Base-by-base conservation (phyloP, 37 sponge, comb jelly and placozoan species). In the Chondrosia reniformis region DNA sequence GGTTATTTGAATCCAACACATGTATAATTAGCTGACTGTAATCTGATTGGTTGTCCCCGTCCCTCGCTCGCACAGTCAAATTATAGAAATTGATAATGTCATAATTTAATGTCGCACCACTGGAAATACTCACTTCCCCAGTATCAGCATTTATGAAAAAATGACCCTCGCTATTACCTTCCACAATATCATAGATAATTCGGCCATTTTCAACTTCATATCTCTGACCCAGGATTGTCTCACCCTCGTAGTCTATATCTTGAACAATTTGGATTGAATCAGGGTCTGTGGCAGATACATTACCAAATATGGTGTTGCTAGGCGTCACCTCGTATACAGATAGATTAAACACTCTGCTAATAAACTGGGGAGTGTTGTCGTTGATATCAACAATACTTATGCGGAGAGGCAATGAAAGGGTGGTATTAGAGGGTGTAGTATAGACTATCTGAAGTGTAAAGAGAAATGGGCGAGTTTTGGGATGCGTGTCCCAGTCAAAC, bases 201-300 rank as follows among this genome's bases (percentile, higher is more conserved):
- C 83, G 49, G 1, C 93, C 93, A 67, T 85, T 85, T 3, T 58
- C 78, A 15, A 88, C 77, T 0, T 74, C 67, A 56, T 88, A 92
- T 1, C 8, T 37, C 5, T 76, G n/a, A 2, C 40, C 61, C 13
- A 30, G 59, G 1, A 85, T 28, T 21, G 33, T 64, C 22, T 67
- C 55, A 19, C 32, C 37, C 6, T 63, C 63, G 1, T 81, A 81
- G 17, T 75, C 83, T 8, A 80, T 22, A 3, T 38, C 38, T 19
- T 69, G 55, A 43, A 76, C 54, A 2, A 4, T 21, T 17, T 41
- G 30, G n/a, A 85, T 78, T 12, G 61, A 72, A 61, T 90, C 86
- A 25, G 80, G 73, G 52, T 90, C 91, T 0, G 45, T 56, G 54
- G 91, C 91, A 3, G 80, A 67, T 3, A 84, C 63, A 12, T 38